A percentile compares a stretch with the other conserved stretches of the same genome.
These are phyloP conservation scores for Helicolenus hilgendorfi DNA, from an alignment of 2,797 vertebrate genomes.

Conservation along the genomic window DNA sequence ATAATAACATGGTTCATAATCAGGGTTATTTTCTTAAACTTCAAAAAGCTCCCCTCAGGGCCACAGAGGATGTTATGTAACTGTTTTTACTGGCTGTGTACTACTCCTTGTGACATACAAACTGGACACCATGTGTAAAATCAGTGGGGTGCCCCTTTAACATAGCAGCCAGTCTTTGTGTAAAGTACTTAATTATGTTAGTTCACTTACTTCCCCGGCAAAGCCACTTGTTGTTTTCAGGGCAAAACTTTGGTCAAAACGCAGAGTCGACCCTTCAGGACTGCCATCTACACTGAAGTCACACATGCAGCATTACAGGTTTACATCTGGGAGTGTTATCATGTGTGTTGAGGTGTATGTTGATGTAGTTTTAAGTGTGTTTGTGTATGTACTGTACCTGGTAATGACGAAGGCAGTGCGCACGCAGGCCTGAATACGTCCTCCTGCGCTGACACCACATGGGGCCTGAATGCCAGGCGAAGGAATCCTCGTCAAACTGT, in stretches of 20 bases:
- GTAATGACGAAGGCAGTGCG: slow-evolving; percentile 92
- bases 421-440: slow-evolving; percentile 69
- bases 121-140: not conserved
- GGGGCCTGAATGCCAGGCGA: slow-evolving; percentile 71
- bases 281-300: slow-evolving; percentile 88
- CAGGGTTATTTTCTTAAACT: too few relatives aligned
- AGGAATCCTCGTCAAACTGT: slow-evolving; percentile 51
- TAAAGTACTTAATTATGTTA: not conserved
- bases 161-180: not conserved
- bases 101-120: not conserved
- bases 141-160: not conserved
- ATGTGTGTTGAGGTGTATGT: not conserved
- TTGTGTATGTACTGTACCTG: slow-evolving; percentile 91
- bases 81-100: not conserved
- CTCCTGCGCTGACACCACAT: slow-evolving; percentile 88
- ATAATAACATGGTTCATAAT: not conserved
- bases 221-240: slow-evolving; percentile 91
- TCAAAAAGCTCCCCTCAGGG: not conserved
- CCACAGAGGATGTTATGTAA: not conserved
- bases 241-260: slow-evolving; percentile 92
- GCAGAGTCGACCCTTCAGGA: slow-evolving; percentile 86
- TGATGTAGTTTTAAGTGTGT: not conserved
- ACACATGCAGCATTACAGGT: slow-evolving; percentile 36
- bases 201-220: slow-evolving; percentile 89
- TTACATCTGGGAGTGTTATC: not conserved